phyloP scores from a whole-genome alignment of 2,113 vertebrate species.

The Takifugu flavidus region DNA sequence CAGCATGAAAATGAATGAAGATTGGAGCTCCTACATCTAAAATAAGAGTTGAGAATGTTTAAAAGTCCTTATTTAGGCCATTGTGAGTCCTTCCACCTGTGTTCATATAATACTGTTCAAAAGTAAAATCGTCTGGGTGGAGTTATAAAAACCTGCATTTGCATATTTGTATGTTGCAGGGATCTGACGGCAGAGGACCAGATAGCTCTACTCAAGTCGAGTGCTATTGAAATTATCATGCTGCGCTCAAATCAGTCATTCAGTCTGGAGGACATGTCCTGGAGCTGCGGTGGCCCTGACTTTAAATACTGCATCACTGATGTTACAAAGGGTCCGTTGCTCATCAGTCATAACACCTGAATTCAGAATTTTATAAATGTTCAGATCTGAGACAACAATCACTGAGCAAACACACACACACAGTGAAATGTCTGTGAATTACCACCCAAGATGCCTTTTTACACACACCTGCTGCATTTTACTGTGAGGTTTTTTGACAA shows the following conservation, averaged over 20 bases:
- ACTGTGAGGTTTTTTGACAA: constrained; percentile 20
- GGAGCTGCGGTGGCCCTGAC: constrained; percentile 87
- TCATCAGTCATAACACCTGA: background rate
- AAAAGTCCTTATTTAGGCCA: no score
- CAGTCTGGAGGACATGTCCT: constrained; percentile 91
- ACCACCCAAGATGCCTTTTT: constrained; percentile 22
- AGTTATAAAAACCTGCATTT: background rate
- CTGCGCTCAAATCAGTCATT: constrained; percentile 96
- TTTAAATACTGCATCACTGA: constrained; percentile 91
- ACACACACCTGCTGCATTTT: constrained; percentile 25
- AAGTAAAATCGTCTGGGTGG: no score
- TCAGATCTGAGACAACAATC: background rate
- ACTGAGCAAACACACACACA: background rate
- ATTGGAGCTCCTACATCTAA: no score
- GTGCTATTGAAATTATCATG: constrained; percentile 98
- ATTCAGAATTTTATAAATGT: background rate
- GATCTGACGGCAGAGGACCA: constrained; percentile 92
- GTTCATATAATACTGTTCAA: no score
- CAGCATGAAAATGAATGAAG: no score
- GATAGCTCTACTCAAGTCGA: constrained; percentile 94
- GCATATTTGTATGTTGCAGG: constrained; percentile 59
- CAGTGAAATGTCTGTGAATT: no score
- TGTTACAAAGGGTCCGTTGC: constrained; percentile 83
- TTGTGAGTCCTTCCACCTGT: no score
- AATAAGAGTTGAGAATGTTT: no score